Percentiles rank a stretch among this genome's conserved stretches.
These are phyloP conservation scores for Diachasmimorpha longicaudata DNA, from an alignment of 1,140 invertebrate species.

Conservation along the genomic window DNA sequence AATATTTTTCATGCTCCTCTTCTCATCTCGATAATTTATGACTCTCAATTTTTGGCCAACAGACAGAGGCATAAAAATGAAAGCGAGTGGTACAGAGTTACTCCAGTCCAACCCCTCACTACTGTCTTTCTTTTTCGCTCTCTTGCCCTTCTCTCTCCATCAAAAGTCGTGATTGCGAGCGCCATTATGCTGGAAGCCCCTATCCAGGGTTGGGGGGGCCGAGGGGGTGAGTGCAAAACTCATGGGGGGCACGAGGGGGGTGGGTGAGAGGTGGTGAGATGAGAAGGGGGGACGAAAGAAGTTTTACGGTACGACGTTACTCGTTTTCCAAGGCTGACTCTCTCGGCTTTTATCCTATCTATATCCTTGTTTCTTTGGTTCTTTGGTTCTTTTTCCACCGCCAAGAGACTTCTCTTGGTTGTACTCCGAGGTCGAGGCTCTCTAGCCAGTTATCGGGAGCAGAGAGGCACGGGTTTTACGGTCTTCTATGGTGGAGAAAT, in stretches of 20 bases:
- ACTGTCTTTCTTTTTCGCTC: not conserved
- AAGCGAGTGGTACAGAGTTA: constrained; percentile 7
- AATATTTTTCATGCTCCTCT: not conserved
- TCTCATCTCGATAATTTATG: not conserved
- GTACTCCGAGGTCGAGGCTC: constrained; percentile 18
- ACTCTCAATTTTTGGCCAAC: not conserved
- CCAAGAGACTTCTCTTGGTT: constrained; percentile 10
- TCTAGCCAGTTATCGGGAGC: constrained; percentile 25
- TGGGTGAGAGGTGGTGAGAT: not conserved
- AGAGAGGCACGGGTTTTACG: constrained; percentile 15
- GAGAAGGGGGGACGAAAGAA: not conserved
- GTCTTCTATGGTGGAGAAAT: constrained; percentile 1
- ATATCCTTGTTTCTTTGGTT: not conserved
- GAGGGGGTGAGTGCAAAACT: not conserved
- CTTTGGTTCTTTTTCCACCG: not conserved
- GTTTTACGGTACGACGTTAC: constrained; percentile 6
- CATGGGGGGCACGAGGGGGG: not conserved
- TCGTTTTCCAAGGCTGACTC: not conserved
- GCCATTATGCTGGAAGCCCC: not conserved
- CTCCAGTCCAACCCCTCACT: not conserved
- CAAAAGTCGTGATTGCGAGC: constrained; percentile 17
- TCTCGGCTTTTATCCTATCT: constrained; percentile 13
- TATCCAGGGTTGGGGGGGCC: not conserved
- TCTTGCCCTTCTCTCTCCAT: not conserved
- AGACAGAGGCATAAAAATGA: constrained; percentile 23